phyloP scores from a whole-genome alignment of 2,797 vertebrate species.

The Buceros bicornis region DNA sequence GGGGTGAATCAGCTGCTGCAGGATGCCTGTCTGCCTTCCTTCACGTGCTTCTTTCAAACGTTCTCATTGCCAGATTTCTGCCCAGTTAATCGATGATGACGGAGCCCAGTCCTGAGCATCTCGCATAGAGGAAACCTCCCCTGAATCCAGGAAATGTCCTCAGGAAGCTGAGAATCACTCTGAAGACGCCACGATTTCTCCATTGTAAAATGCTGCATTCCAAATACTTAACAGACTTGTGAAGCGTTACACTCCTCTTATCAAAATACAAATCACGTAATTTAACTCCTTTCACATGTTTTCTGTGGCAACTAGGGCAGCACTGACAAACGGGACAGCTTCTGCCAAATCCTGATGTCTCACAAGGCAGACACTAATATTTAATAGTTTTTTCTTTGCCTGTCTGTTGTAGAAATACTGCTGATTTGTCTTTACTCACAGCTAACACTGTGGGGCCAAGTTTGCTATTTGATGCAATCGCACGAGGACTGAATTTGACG shows the following conservation, averaged over 20 bases:
- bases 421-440: conserved; percentile 1
- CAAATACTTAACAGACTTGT: conserved; percentile 39
- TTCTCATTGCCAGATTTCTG: conserved; percentile 54
- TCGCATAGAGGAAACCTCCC: background rate
- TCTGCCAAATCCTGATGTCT: conserved; percentile 8
- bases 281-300: background rate
- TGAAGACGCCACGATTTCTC: conserved; percentile 41
- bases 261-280: conserved; percentile 41
- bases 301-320: background rate
- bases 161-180: background rate
- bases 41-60: background rate
- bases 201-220: conserved; percentile 54
- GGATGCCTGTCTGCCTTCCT: conserved; percentile 65
- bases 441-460: background rate
- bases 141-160: background rate
- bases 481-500: background rate
- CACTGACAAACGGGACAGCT: background rate
- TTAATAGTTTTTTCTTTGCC: conserved; percentile 5
- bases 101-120: background rate
- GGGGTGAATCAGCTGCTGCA: conserved; percentile 53
- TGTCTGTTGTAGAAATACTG: background rate
- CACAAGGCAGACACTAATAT: background rate
- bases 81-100: conserved; percentile 69
- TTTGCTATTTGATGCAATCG: background rate
- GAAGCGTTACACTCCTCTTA: conserved; percentile 22